Evolutionary conservation across 2,888 invertebrate species (phyloP), one percentile per base, ranked within the genome.

Genomic region (Cordilura impudica): DNA sequence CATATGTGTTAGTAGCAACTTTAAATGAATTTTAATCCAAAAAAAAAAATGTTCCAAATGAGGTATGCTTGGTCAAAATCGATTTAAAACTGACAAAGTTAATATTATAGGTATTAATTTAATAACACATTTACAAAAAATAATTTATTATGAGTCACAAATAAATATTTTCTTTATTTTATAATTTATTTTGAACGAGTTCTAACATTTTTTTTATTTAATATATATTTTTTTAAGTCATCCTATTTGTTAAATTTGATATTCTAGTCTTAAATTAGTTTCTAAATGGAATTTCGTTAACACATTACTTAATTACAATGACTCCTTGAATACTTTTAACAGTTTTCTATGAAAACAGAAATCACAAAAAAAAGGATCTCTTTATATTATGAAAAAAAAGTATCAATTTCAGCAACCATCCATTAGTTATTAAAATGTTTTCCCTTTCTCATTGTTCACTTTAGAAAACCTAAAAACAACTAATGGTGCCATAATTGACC

Each of bases 401-500:
- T 76, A 76, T 76, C 75, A 43, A 70, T 76, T 76, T 63, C 75
- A 70, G 18, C 18, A 31, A 31, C 21, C 61, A 47, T 63, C 51
- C 56, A 65, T 69, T 76, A 76, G 63, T 49, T 70, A 76, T 69
- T 70, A 76, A 76, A 70, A 65, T 65, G 8, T 65, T 76, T 75
- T 66, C 31, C n/a, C 63, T 16, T 23, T 12, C 3, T 39, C 29
- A 69, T 75, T 75, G 61, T 74, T 63, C 56, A 21, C 12, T 63
- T 47, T 21, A 39, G n/a, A 61, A 39, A 54, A 69, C 61, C 31
- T 43, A 16, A 5, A 56, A 56, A 4, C n/a, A n/a, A 70, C 18
- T 35, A 74, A 74, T 76, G 63, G 47, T 61, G 18, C 21, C 31
- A 70, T 58, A 70, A 70, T 51, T 76, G 56, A 51, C 75, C 75